These are phyloP conservation scores for Helicoverpa armigera DNA, from an alignment of 1,140 invertebrate species.

Conservation along the genomic window DNA sequence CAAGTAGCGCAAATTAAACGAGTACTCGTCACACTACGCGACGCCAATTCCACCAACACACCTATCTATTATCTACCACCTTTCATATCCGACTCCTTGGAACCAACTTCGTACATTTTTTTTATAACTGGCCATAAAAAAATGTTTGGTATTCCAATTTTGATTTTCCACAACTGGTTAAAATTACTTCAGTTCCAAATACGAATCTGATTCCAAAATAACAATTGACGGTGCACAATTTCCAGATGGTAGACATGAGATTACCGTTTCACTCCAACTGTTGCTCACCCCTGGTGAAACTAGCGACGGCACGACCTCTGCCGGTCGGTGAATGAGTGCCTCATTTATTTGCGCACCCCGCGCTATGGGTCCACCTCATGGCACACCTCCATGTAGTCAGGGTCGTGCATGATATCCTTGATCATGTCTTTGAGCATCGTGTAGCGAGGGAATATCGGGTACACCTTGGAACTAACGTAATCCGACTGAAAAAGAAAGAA, in stretches of 20 bases:
- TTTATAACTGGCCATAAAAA: neutral
- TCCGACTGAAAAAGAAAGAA: conserved; percentile 90
- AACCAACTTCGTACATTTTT: neutral
- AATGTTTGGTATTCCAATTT: neutral
- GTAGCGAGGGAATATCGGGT: conserved; percentile 97
- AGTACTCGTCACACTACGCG: conserved; percentile 79
- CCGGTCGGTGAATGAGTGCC: conserved; percentile 80
- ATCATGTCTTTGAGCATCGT: conserved; percentile 98
- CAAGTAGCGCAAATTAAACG: conserved; percentile 81
- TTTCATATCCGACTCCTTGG: neutral
- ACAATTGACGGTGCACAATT: conserved; percentile 9
- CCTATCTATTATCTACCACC: conserved; percentile 32
- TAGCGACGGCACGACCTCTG: conserved; percentile 79
- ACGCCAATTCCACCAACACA: conserved; percentile 61
- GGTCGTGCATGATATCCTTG: conserved; percentile 97
- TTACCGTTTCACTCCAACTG: conserved; percentile 41
- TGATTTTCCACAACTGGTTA: neutral
- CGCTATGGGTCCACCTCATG: conserved; percentile 93
- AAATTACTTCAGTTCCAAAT: neutral
- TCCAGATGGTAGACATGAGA: conserved; percentile 44
- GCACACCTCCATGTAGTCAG: conserved; percentile 98
- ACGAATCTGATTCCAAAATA: neutral
- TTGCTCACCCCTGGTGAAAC: conserved; percentile 35
- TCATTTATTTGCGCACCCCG: conserved; percentile 85
- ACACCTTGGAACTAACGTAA: conserved; percentile 95